Evolutionary conservation across 64 coral and sea anemone species (phyloP).

Genomic region (Platygyra sinensis): DNA sequence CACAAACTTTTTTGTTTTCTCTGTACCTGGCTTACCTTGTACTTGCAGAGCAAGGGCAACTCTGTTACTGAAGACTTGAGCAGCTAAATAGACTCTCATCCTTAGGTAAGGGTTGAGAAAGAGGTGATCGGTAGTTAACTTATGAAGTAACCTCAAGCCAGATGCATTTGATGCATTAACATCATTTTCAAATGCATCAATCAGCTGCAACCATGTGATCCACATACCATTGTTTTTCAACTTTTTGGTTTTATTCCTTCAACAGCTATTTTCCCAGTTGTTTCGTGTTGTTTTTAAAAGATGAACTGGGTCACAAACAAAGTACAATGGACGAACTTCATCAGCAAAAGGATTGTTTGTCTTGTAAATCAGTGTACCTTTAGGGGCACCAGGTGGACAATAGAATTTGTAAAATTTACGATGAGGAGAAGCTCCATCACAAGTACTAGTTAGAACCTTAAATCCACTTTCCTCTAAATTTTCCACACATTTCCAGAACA

Average conservation of each 20-base stretch:
- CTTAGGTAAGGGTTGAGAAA: conserved; percentile 51
- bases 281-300: too few relatives aligned
- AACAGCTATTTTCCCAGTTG: too few relatives aligned
- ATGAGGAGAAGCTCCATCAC: too few relatives aligned
- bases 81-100: conserved; percentile 38
- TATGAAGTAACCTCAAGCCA: conserved; percentile 3
- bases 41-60: not conserved
- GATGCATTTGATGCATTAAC: conserved; percentile 37
- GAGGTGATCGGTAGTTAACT: conserved; percentile 26
- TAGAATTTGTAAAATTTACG: conserved; percentile 26
- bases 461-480: too few relatives aligned
- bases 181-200: conserved; percentile 59
- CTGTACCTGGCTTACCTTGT: conserved; percentile 32
- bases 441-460: too few relatives aligned
- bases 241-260: too few relatives aligned
- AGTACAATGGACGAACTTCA: not conserved
- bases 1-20: conserved; percentile 41
- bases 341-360: conserved; percentile 18
- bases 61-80: conserved; percentile 47
- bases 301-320: too few relatives aligned
- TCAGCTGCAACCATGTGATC: too few relatives aligned
- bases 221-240: too few relatives aligned
- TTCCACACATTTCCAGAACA: too few relatives aligned
- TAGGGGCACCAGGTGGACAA: not conserved
- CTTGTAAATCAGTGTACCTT: too few relatives aligned